Percentiles rank a stretch among this genome's conserved stretches.
These are phyloP conservation scores for Labeo rohita DNA, from an alignment of 2,113 vertebrate species.

Conservation along the genomic window DNA sequence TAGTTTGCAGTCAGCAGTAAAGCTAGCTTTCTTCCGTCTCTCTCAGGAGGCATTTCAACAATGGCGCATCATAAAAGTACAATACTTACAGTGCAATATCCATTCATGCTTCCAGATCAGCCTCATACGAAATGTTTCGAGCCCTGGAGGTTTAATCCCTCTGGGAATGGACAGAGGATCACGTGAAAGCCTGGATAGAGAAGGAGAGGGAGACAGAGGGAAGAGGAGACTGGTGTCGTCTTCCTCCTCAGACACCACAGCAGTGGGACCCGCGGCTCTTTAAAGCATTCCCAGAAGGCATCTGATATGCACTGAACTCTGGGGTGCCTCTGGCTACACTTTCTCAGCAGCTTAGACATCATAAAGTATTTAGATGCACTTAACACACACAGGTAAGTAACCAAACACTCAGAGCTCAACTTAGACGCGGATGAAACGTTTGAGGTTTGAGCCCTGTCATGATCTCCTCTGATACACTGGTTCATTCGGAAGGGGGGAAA, in stretches of 20 bases:
- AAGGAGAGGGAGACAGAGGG: slow-evolving; percentile 27
- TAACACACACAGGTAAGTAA: slow-evolving; percentile 44
- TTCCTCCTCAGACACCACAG: slow-evolving; percentile 29
- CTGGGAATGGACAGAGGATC: slow-evolving; percentile 56
- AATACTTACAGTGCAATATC: slow-evolving; percentile 36
- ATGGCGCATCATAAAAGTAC: slow-evolving; percentile 32
- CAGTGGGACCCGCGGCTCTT: slow-evolving; percentile 12
- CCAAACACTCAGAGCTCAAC: slow-evolving; percentile 17
- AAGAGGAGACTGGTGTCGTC: slow-evolving; percentile 35
- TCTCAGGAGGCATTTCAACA: slow-evolving; percentile 41
- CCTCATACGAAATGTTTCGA: neutral
- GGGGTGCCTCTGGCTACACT: slow-evolving; percentile 55
- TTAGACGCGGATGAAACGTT: neutral
- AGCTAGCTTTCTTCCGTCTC: slow-evolving; percentile 23
- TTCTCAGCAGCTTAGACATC: slow-evolving; percentile 48
- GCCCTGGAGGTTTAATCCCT: slow-evolving; percentile 41
- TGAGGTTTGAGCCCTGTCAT: neutral
- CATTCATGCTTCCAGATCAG: slow-evolving; percentile 37
- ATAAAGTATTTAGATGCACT: slow-evolving; percentile 53
- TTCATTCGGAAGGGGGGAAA: neutral
- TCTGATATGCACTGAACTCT: slow-evolving; percentile 46
- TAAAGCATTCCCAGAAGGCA: slow-evolving; percentile 30
- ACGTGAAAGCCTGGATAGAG: slow-evolving; percentile 47
- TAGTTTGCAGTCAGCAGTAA: slow-evolving; percentile 48
- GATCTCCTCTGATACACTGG: neutral